phyloP scores from a whole-genome alignment of 2,113 vertebrate species.

The Notarius lentiginosus region DNA sequence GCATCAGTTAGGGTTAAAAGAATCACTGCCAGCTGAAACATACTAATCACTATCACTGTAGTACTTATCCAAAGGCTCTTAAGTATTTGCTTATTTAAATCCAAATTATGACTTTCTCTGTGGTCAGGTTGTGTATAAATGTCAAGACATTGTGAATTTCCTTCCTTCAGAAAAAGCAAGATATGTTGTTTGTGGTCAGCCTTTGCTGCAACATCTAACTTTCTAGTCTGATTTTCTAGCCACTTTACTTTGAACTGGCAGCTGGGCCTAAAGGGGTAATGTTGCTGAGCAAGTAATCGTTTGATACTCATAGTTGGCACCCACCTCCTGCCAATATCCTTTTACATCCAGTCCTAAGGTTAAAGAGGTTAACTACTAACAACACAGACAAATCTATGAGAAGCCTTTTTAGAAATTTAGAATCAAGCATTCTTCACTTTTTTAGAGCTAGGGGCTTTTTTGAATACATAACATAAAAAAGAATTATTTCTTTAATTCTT shows the following conservation, averaged over 20 bases:
- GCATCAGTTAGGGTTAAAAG: too few relatives aligned
- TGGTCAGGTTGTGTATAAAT: not conserved
- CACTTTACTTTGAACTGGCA: conserved; percentile 13
- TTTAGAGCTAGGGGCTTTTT: not conserved
- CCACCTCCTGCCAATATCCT: conserved; percentile 12
- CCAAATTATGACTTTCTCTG: too few relatives aligned
- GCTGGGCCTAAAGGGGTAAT: conserved; percentile 13
- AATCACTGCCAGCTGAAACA: too few relatives aligned
- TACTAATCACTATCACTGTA: too few relatives aligned
- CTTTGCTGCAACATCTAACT: not conserved
- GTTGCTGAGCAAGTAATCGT: conserved; percentile 8
- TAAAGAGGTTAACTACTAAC: not conserved
- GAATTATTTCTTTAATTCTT: not conserved
- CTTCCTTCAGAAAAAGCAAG: not conserved
- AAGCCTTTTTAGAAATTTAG: not conserved
- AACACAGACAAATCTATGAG: not conserved
- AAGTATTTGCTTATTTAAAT: too few relatives aligned
- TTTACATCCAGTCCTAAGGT: not conserved
- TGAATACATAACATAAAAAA: not conserved
- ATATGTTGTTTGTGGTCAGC: not conserved
- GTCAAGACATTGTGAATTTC: not conserved
- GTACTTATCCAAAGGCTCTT: too few relatives aligned
- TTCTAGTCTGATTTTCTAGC: not conserved
- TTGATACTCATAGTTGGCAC: conserved; percentile 11
- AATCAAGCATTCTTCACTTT: not conserved